Percentiles rank a stretch among this genome's conserved stretches.
Conservation (phyloP, 2,888 invertebrate genomes). For the Fissipunctia ypsillon region DNA sequence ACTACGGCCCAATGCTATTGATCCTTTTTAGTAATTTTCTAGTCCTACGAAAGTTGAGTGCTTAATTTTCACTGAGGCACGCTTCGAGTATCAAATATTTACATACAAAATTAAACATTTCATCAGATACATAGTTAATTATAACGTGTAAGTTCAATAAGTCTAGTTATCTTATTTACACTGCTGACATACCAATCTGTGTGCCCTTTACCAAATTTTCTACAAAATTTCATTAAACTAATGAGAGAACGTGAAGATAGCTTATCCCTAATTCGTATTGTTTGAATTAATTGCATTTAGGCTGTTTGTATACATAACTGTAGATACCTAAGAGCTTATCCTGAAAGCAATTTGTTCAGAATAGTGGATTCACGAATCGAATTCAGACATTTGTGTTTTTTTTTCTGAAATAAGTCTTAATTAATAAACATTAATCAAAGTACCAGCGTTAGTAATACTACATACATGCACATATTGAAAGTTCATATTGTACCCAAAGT, state of each 20-base stretch:
- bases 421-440: neutral
- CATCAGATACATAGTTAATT: conserved; percentile 13
- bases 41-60: neutral
- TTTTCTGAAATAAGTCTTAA: neutral
- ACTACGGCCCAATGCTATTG: neutral
- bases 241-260: conserved; percentile 22
- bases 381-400: neutral
- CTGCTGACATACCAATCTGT: neutral
- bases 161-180: conserved; percentile 36
- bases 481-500: neutral
- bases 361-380: no score
- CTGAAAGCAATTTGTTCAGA: conserved; percentile 20
- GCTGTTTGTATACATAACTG: conserved; percentile 8
- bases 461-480: no score
- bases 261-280: conserved; percentile 47
- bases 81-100: conserved; percentile 4
- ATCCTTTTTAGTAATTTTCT: neutral
- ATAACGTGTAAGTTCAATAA: conserved; percentile 26
- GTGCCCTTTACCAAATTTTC: conserved; percentile 20
- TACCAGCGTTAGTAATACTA: no score
- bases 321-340: conserved; percentile 5
- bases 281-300: conserved; percentile 47
- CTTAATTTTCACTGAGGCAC: neutral
- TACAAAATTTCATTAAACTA: conserved; percentile 44
- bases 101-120: conserved; percentile 18